Evolutionary conservation across 23 tunicate genomes (phyloP), one percentile per base, ranked within the genome.

Genomic region (Aplidium turbinatum): DNA sequence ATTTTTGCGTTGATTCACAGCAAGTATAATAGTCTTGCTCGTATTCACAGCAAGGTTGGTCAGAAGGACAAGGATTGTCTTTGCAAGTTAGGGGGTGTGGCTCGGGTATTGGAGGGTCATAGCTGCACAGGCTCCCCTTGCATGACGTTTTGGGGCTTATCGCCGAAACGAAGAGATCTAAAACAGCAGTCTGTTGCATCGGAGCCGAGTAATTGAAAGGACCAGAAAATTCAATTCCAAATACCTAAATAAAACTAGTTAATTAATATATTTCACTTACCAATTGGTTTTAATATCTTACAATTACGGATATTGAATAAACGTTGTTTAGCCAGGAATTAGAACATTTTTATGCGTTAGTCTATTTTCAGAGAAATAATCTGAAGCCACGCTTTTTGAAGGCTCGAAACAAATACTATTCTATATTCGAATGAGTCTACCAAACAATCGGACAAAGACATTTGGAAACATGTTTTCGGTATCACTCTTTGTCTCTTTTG

Each of bases 1-100:
- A 88, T 57, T 82, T 88, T 57, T 88, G 96, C 55, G 82, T 67
- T 23, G 87, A 67, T 47, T 88, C 96, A 58, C 96, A 88, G 71
- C 96, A 88, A 0, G 96, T 88, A 30, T 88, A 88, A 75, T 81
- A 88, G 2, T 70, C 78, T 26, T 81, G 36, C 0, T 75, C 46
- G 28, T 76, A 88, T 4, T 84, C 66, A 47, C 96, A 88, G 57
- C 96, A 88, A 4, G 96, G 96, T 50, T 88, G 96, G 28, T 76
- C 80, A 0, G 79, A 75, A 1, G 96, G 96, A 74, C 96, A 88
- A 0, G 96, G 96, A 69, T 88, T 81, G 54, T 81, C 83, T 53
- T 76, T 58, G 31, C 96, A 88, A 4, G 96, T 88, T 27, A 88
- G 79, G 24, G 87, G 96, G 35, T 60, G 70, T 1, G 96, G 96